Evolutionary conservation across 2,797 vertebrate genomes (phyloP), one percentile per base, ranked within the genome.

Genomic region (Tauraco hartlaubi): DNA sequence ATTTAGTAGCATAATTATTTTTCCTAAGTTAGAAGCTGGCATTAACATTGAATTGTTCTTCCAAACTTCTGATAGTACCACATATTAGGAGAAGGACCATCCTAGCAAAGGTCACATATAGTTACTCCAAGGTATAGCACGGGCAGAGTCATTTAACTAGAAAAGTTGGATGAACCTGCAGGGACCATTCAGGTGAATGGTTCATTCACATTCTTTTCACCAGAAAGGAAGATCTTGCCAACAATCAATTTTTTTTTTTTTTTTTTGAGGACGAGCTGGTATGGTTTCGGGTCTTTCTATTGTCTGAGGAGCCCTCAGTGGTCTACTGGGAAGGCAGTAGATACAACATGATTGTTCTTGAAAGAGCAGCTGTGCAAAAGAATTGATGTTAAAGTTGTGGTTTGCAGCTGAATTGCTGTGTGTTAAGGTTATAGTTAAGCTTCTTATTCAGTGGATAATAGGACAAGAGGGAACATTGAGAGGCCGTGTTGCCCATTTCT

Each of bases 51-150:
- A 51, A 31, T 67, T 75, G 17, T 54, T 80, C 46, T 85, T 68
- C 29, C 21, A 33, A 25, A 61, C 26, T 58, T 44, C 44, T 48
- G 33, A 5, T 7, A 6, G 37, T n/a, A 22, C 10, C 1, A 1
- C 3, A 1, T 37, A 6, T 15, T 41, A 35, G 44, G 28, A 73
- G 59, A 44, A 63, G 35, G 12, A 13, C 39, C 11, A 2, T 5
- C 2, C 0, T 21, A 69, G 22, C 20, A 64, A 81, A 71, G 18
- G 31, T 56, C 37, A 41, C 2, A 1, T 16, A 2, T 3, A 41
- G 56, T 35, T 31, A 26, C 35, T 59, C 15, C 12, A 28, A 63
- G n/a, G 15, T 23, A 6, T 16, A 76, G 12, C 22, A 72, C 31
- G 10, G 22, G 64, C 28, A 52, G 39, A 58, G 26, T 39, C 2